These are phyloP conservation scores for rat (Rattus norvegicus) DNA, from an alignment of 2,113 vertebrate genomes.

Conservation along the genomic window GRCr8 NC_086019.1:99054001-99054500, in stretches of 20 bases:
- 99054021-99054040: not conserved
- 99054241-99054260: not conserved
- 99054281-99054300: not conserved
- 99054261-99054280: not conserved
- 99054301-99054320: not conserved
- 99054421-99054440: not conserved
- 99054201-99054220: not conserved
- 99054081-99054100: not conserved
- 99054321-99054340: not conserved
- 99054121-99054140: too few species aligned
- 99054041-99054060: not conserved
- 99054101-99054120: not conserved
- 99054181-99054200: accelerated
- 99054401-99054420: not conserved
- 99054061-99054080: too few species aligned
- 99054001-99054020: not conserved
- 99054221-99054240: not conserved
- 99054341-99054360: not conserved
- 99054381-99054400: not conserved
- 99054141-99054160: too few species aligned
- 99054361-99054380: not conserved
- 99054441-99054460: not conserved
- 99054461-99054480: not conserved
- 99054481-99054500: not conserved
- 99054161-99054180: not conserved